A percentile compares a stretch with the other conserved stretches of the same genome.
Evolutionary conservation across 2,888 invertebrate genomes (phyloP).

Genomic region (Eupelmus urozonus): DNA sequence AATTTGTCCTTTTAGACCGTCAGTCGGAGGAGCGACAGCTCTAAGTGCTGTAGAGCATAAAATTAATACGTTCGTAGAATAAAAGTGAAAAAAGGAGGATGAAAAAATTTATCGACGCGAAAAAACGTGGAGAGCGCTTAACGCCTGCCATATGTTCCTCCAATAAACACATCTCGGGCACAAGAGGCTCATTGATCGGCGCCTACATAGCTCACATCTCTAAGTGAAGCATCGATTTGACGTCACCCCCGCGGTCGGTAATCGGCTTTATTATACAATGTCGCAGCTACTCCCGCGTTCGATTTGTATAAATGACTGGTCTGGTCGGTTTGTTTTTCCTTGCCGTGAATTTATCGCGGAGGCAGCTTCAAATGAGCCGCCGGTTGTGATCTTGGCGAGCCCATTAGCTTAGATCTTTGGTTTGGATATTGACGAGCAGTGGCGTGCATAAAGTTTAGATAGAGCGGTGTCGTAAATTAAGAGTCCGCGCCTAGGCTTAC

Average conservation of each 20-base stretch:
- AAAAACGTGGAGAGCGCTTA: too few relatives aligned
- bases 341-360: neutral
- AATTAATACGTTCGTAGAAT: too few relatives aligned
- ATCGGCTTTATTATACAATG: constrained; percentile 29
- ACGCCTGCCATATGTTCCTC: too few relatives aligned
- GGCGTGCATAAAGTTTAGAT: constrained; percentile 3
- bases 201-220: constrained; percentile 17
- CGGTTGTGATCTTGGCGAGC: constrained; percentile 17
- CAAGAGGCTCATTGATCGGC: constrained; percentile 27
- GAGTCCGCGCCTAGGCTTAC: neutral
- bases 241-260: constrained; percentile 1
- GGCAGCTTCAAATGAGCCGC: neutral
- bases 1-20: too few relatives aligned
- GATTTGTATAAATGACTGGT: neutral
- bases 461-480: constrained; percentile 13
- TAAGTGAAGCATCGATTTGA: constrained; percentile 10
- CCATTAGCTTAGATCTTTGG: constrained; percentile 34
- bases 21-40: too few relatives aligned
- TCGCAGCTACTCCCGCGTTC: neutral
- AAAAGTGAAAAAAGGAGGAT: too few relatives aligned
- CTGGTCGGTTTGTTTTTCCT: constrained; percentile 14
- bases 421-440: constrained; percentile 31
- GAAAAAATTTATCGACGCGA: too few relatives aligned
- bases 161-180: neutral
- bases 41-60: too few relatives aligned